Conservation (phyloP, 2,797 vertebrate genomes). For the Pempheris klunzingeri region DNA sequence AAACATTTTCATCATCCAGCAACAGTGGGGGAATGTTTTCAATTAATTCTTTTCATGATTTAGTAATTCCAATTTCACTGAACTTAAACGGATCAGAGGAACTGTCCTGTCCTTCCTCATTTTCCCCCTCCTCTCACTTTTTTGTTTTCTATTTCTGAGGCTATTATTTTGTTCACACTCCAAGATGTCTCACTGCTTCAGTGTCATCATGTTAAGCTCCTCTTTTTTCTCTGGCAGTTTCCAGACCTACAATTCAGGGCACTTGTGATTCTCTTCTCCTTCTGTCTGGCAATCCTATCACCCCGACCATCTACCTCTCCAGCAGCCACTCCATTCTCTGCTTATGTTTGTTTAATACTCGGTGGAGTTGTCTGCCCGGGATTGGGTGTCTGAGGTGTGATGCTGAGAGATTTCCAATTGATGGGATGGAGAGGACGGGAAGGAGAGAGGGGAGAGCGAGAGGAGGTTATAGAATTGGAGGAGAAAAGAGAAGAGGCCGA, state of each 20-base stretch:
- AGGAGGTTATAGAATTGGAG: constrained; percentile 67
- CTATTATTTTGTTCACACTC: constrained; percentile 54
- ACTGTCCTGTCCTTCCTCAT: constrained; percentile 44
- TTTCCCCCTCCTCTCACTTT: constrained; percentile 7
- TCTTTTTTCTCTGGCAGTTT: constrained; percentile 17
- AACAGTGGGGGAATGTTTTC: constrained; percentile 65
- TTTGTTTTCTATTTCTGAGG: constrained; percentile 53
- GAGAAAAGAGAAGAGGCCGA: constrained; percentile 62
- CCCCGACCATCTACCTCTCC: constrained; percentile 77
- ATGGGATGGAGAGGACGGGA: constrained; percentile 68
- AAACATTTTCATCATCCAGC: constrained; percentile 79
- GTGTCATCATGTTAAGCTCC: constrained; percentile 58
- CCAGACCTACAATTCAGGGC: constrained; percentile 68
- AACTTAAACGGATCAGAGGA: constrained; percentile 42
- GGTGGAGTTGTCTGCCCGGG: constrained; percentile 77
- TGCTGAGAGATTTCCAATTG: constrained; percentile 81
- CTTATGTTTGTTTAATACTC: constrained; percentile 89
- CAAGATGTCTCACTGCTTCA: constrained; percentile 41
- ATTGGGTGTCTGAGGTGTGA: constrained; percentile 77
- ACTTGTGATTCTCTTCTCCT: constrained; percentile 78
- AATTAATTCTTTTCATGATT: constrained; percentile 75
- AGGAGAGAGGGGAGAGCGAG: constrained; percentile 37
- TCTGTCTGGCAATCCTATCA: constrained; percentile 78
- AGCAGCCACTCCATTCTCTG: constrained; percentile 81
- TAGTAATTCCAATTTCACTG: constrained; percentile 63